A percentile compares a stretch with the other conserved stretches of the same genome.
Evolutionary conservation across 2,888 invertebrate genomes (phyloP).

Genomic region (Drosophila recens): DNA sequence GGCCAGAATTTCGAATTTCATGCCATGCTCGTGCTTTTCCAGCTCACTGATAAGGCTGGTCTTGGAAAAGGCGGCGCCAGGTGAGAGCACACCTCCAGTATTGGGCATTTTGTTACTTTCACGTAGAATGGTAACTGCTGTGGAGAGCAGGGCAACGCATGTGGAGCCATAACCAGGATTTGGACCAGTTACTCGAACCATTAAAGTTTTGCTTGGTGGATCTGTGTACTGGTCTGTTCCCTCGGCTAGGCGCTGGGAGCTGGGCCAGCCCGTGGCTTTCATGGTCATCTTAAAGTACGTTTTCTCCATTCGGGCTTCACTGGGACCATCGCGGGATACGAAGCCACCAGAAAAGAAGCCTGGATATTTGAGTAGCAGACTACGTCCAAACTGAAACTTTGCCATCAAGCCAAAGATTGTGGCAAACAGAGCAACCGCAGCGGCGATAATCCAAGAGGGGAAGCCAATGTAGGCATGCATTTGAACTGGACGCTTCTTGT

Average conservation of each 20-base stretch:
- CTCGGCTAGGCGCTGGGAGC: slow-evolving; percentile 87
- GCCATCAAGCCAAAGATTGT: slow-evolving; percentile 88
- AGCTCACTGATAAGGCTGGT: slow-evolving; percentile 92
- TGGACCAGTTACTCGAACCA: slow-evolving; percentile 87
- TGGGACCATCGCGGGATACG: slow-evolving; percentile 89
- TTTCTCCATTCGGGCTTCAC: slow-evolving; percentile 87
- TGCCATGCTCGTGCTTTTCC: slow-evolving; percentile 87
- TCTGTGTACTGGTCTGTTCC: slow-evolving; percentile 86
- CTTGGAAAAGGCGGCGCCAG: slow-evolving; percentile 93
- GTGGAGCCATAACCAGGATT: slow-evolving; percentile 92
- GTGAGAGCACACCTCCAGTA: slow-evolving; percentile 94
- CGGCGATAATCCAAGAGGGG: slow-evolving; percentile 86
- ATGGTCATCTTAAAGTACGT: slow-evolving; percentile 89
- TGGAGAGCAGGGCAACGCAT: slow-evolving; percentile 89
- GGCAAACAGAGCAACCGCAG: slow-evolving; percentile 87
- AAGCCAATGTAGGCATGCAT: slow-evolving; percentile 90
- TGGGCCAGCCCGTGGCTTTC: slow-evolving; percentile 92
- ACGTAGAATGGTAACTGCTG: slow-evolving; percentile 91
- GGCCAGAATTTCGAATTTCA: slow-evolving; percentile 89
- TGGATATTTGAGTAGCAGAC: slow-evolving; percentile 89
- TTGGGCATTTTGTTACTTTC: slow-evolving; percentile 92
- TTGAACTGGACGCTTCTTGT: slow-evolving; percentile 91
- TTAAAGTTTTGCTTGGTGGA: slow-evolving; percentile 88
- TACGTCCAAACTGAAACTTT: slow-evolving; percentile 88
- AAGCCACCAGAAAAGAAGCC: slow-evolving; percentile 90